These are phyloP conservation scores for Aculops lycopersici DNA, from an alignment of 1,140 invertebrate species.

Conservation along the genomic window DNA sequence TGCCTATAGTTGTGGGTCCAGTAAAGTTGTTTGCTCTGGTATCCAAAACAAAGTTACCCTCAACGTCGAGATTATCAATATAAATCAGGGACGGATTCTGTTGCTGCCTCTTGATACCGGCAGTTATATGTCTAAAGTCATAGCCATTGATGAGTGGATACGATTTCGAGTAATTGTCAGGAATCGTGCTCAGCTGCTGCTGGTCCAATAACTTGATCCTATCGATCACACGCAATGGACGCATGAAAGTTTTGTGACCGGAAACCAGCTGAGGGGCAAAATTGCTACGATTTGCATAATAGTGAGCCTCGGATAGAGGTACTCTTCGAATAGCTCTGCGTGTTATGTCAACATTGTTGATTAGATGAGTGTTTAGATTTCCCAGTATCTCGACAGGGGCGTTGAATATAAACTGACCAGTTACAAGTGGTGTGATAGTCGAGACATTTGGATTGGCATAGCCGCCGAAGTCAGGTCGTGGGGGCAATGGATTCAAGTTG, in stretches of 20 bases:
- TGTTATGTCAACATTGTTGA: conserved; percentile 1
- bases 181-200: background rate
- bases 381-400: background rate
- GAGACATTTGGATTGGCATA: background rate
- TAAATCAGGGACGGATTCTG: background rate
- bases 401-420: conserved; percentile 1
- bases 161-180: no score
- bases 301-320: background rate
- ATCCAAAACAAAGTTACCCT: background rate
- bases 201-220: background rate
- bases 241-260: background rate
- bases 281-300: background rate
- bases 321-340: background rate
- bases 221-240: background rate
- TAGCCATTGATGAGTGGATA: no score
- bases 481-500: background rate
- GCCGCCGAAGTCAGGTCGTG: background rate
- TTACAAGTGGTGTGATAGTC: no score
- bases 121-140: background rate
- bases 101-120: background rate
- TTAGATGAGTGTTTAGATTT: background rate
- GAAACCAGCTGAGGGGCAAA: background rate
- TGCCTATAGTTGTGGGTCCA: background rate
- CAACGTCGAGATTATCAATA: conserved; percentile 1
- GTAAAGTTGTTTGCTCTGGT: background rate